A percentile compares a stretch with the other conserved stretches of the same genome.
These are phyloP conservation scores for Drosophila bunnanda DNA, from an alignment of 2,888 invertebrate genomes.

Conservation along the genomic window DNA sequence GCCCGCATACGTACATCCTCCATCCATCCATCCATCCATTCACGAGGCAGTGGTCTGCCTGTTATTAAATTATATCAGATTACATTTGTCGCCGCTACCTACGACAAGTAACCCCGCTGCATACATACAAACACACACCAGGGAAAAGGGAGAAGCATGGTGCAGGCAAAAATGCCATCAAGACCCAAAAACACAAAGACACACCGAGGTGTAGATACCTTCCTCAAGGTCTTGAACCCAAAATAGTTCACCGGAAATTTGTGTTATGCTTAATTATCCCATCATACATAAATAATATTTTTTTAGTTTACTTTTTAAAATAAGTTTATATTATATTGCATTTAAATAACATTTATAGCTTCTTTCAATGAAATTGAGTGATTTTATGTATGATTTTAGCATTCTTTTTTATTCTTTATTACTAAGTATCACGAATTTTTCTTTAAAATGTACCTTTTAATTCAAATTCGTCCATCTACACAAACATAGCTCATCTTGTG, in stretches of 20 bases:
- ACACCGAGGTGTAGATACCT: conserved; percentile 22
- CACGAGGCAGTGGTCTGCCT: conserved; percentile 36
- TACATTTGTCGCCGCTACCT: conserved; percentile 65
- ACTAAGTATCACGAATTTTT: too few species aligned
- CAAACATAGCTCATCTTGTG: too few species aligned
- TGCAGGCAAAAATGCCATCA: conserved; percentile 38
- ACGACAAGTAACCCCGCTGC: conserved; percentile 39
- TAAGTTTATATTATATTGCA: not conserved
- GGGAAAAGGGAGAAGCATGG: conserved; percentile 8
- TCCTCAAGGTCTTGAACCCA: not conserved
- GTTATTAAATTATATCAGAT: conserved; percentile 68
- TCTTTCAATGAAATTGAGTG: too few species aligned
- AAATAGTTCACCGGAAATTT: not conserved
- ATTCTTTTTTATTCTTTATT: too few species aligned
- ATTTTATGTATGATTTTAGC: too few species aligned
- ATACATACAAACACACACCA: conserved; percentile 19
- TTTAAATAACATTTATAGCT: not conserved
- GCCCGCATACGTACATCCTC: conserved; percentile 29
- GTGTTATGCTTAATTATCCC: not conserved
- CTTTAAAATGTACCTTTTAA: too few species aligned
- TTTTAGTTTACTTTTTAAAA: not conserved
- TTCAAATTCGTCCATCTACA: too few species aligned
- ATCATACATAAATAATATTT: accelerated
- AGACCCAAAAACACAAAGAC: conserved; percentile 6
- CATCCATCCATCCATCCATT: conserved; percentile 11